Base-by-base conservation (phyloP, 2,113 vertebrate genomes). In the Anolis carolinensis region DNA sequence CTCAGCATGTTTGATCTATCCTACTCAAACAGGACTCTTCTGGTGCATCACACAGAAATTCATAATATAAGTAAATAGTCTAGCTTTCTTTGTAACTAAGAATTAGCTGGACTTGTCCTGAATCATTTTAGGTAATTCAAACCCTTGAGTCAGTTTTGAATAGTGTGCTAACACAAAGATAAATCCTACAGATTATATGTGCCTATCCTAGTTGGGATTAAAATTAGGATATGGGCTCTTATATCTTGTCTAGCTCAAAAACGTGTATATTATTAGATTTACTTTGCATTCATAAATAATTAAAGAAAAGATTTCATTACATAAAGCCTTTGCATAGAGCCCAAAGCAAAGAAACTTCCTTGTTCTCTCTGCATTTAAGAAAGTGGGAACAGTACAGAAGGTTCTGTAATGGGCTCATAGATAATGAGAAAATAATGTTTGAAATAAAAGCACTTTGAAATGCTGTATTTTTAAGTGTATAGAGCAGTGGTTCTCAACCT, bases 381-480 rank as follows among this genome's bases (percentile, higher is more conserved):
- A 44, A 83, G 11, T n/a, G 18, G 50, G 20, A 30, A 14, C 23
- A 30, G 39, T 0, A n/a, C 5, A 44, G 75, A 20, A 39, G 39
- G 1, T 39, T 62, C 25, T 63, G 16, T 74, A 63, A 30, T 32
- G 25, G 55, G 2, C 18, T 0, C 2, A 55, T 52, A 85, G 44
- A 77, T 6, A 78, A 78, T 68, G 7, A 36, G 81, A 32, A 27
- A 52, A 20, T 27, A 68, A 44, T 55, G 10, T 44, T 92, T 88
- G 30, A 79, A 88, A 84, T 81, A 65, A 75, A 62, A 83, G 82
- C 86, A 30, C 73, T 89, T 91, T 50, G 55, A 65, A 16, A 86
- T 36, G 9, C 55, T 73, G n/a, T 32, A 7, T 16, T 81, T 39
- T n/a, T 85, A 85, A 83, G 39, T 44, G 39, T 44, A 44, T 44